These are phyloP conservation scores for Drosophila anomelani DNA, from an alignment of 2,888 invertebrate species.

Conservation along the genomic window DNA sequence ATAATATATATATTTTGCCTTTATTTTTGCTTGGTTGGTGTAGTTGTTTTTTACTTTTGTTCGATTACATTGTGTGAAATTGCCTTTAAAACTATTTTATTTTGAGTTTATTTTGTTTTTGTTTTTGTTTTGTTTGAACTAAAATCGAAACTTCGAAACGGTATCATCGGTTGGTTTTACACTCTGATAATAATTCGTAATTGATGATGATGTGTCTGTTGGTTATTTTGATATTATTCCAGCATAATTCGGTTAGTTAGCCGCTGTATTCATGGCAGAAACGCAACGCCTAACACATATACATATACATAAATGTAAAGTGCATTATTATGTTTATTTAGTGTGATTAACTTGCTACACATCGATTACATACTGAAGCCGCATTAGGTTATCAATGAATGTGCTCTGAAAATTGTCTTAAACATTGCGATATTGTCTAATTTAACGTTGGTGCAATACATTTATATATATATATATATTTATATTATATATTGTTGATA, in stretches of 20 bases:
- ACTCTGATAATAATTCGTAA: slow-evolving; percentile 37
- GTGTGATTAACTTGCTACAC: slow-evolving; percentile 74
- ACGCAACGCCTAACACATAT: slow-evolving; percentile 78
- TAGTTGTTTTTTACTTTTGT: slow-evolving; percentile 28
- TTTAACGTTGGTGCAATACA: slow-evolving; percentile 53
- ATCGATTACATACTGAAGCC: slow-evolving; percentile 71
- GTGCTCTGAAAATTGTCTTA: slow-evolving; percentile 68
- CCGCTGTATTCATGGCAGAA: slow-evolving; percentile 77
- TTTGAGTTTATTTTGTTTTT: slow-evolving; percentile 15
- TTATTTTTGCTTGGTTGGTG: slow-evolving; percentile 56
- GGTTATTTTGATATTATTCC: slow-evolving; percentile 32
- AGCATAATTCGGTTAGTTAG: slow-evolving; percentile 39
- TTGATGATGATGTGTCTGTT: slow-evolving; percentile 52
- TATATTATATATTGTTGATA: slow-evolving; percentile 19
- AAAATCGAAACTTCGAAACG: slow-evolving; percentile 38
- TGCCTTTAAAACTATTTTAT: slow-evolving; percentile 51
- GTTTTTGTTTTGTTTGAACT: slow-evolving; percentile 3
- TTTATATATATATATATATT: slow-evolving; percentile 13
- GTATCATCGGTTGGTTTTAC: slow-evolving; percentile 37
- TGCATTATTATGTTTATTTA: slow-evolving; percentile 42
- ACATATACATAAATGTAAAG: slow-evolving; percentile 78
- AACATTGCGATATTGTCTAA: slow-evolving; percentile 46
- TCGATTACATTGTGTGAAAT: slow-evolving; percentile 47
- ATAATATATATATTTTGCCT: slow-evolving; percentile 69
- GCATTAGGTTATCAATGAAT: slow-evolving; percentile 72